These are phyloP conservation scores for Tetramorium simillimum DNA, from an alignment of 1,140 invertebrate genomes.

Conservation along the genomic window DNA sequence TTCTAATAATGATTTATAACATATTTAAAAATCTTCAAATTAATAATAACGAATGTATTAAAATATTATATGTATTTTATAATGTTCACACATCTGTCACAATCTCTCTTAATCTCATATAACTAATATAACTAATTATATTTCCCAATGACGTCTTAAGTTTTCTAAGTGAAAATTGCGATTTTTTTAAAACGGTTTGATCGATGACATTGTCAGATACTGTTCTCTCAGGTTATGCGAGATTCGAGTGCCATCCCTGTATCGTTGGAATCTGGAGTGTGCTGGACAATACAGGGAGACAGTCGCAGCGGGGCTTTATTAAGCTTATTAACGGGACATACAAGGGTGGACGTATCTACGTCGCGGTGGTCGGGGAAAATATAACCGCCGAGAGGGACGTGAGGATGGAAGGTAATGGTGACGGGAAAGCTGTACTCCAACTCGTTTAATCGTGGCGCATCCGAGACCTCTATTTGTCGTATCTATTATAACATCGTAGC, in stretches of 20 bases:
- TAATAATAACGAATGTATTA: not conserved
- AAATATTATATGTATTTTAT: not conserved
- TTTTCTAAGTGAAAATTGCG: not conserved
- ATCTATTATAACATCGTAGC: conserved; percentile 48
- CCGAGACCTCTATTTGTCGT: conserved; percentile 59
- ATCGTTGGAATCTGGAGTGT: conserved; percentile 70
- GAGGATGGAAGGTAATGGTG: conserved; percentile 70
- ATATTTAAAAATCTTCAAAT: not conserved
- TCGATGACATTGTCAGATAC: not conserved
- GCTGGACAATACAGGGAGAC: conserved; percentile 69
- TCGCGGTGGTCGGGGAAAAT: conserved; percentile 70
- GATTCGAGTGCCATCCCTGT: conserved; percentile 73
- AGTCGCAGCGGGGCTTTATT: conserved; percentile 76
- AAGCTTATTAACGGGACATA: conserved; percentile 79
- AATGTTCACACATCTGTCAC: not conserved
- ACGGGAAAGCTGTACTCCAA: conserved; percentile 33
- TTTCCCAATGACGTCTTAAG: not conserved
- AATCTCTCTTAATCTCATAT: not conserved
- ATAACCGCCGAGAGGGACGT: conserved; percentile 60
- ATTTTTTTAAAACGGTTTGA: not conserved
- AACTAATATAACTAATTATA: not conserved
- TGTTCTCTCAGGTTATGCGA: conserved; percentile 35
- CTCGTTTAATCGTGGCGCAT: conserved; percentile 59
- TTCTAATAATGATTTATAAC: not conserved
- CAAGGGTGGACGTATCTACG: conserved; percentile 71